Evolutionary conservation across 2,113 vertebrate species (phyloP).

Genomic region (Xenus cinereus): DNA sequence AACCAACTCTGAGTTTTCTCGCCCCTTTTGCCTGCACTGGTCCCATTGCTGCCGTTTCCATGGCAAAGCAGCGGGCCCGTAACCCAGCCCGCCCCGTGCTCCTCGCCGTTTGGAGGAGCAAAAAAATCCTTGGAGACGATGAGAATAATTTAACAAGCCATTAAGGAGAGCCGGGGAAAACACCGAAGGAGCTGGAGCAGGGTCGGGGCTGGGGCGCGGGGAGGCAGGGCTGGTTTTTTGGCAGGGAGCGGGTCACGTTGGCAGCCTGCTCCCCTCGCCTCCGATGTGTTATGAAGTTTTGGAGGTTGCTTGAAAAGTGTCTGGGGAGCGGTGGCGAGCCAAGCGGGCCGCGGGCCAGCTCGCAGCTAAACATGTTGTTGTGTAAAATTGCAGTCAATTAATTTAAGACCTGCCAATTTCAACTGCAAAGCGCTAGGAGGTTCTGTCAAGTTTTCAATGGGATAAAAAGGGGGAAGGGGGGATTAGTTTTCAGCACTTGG

Average conservation of each 20-base stretch:
- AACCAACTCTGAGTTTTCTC: not conserved
- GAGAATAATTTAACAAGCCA: constrained; percentile 49
- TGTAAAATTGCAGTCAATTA: constrained; percentile 78
- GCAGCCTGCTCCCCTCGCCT: constrained; percentile 64
- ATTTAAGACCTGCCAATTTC: constrained; percentile 75
- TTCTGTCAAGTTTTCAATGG: constrained; percentile 68
- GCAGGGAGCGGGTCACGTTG: constrained; percentile 66
- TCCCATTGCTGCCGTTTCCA: constrained; percentile 33
- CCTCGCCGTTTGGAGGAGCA: constrained; percentile 13
- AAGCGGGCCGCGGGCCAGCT: constrained; percentile 65
- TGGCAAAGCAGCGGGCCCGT: constrained; percentile 43
- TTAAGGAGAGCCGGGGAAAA: constrained; percentile 32
- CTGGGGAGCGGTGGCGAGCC: constrained; percentile 63
- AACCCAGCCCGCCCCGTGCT: constrained; percentile 5
- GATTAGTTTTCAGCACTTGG: constrained; percentile 52
- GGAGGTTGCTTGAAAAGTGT: constrained; percentile 73
- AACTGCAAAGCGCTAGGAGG: constrained; percentile 65
- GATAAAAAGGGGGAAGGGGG: constrained; percentile 45
- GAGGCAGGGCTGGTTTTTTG: constrained; percentile 61
- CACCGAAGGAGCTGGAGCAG: constrained; percentile 6
- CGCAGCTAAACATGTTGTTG: constrained; percentile 68
- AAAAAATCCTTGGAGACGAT: constrained; percentile 1
- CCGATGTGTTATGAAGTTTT: constrained; percentile 67
- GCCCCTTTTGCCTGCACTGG: not conserved
- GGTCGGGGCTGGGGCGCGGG: not conserved